Percentiles rank a stretch among this genome's conserved stretches.
Evolutionary conservation across 2,113 vertebrate genomes (phyloP).

Genomic region (Catagonus wagneri): DNA sequence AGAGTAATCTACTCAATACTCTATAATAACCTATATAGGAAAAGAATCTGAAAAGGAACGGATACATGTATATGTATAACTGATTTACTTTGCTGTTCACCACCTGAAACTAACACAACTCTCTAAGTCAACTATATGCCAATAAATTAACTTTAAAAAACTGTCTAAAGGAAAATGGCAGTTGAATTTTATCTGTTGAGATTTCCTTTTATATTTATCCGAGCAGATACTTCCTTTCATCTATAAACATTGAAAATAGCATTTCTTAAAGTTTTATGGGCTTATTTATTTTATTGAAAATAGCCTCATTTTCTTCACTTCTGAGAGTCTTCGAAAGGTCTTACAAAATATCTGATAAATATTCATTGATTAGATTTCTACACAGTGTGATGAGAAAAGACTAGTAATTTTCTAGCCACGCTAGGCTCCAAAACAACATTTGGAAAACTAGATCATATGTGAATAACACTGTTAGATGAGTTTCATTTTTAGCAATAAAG

Average conservation of each 20-base stretch:
- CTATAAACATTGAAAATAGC: neutral
- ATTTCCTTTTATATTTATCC: neutral
- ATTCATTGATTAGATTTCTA: conserved; percentile 45
- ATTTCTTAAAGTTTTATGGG: conserved; percentile 13
- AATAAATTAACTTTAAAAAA: neutral
- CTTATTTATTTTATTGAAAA: conserved; percentile 1
- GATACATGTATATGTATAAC: too few relatives aligned
- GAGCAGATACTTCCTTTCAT: neutral
- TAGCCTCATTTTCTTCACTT: neutral
- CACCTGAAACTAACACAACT: too few relatives aligned
- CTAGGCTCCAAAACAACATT: conserved; percentile 22
- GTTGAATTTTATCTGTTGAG: neutral
- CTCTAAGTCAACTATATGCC: too few relatives aligned
- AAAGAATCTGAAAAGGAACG: too few relatives aligned
- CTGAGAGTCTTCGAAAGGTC: neutral
- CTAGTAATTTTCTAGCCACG: neutral
- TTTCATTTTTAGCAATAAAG: neutral
- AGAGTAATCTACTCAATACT: too few relatives aligned
- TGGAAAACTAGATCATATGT: conserved; percentile 41
- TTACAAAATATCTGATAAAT: neutral
- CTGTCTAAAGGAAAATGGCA: neutral
- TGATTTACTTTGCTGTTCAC: too few relatives aligned
- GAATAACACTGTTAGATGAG: neutral
- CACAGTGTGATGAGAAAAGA: conserved; percentile 18
- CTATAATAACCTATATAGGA: too few relatives aligned